Base-by-base conservation (phyloP, 2,113 vertebrate species). In the Chlamydotis undulata region DNA sequence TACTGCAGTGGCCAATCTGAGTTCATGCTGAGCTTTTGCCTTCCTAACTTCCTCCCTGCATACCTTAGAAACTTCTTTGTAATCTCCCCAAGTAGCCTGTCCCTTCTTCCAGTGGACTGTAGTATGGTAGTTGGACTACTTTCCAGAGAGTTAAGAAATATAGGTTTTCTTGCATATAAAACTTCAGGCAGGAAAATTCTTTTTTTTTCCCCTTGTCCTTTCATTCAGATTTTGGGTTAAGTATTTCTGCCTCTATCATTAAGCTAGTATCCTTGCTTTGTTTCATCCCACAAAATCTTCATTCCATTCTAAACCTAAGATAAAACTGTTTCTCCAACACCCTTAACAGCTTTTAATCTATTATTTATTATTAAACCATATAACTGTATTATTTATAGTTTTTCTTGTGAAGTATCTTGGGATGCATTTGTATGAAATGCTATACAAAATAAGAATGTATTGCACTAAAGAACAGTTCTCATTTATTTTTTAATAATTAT, bases 401-500 rank as follows among this genome's bases (percentile, higher is more conserved):
- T 93, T 94, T 82, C 71, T 81, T 87, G 49, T 81, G 76, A 78
- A 78, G 61, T 67, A 57, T 81, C 85, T 90, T 78, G 95, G 71
- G 88, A 92, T 56, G 49, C 22, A 90, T 92, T 95, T 95, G 26
- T 87, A 89, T 75, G 79, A 90, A 90, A 82, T 64, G 49, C 56
- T 89, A 84, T 86, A 86, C 68, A 92, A 92, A 94, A 90, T 81
- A 93, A 93, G 95, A 93, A 50, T 78, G 64, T 78, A 76, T 81
- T 81, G 68, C 90, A 64, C 85, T 71, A 70, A 95, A 95, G 93
- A 95, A 77, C 68, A 68, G 85, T 71, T 70, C 92, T 95, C 90
- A 96, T 96, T 96, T 97, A 95, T 94, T 93, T 96, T 95, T 97
- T 92, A 96, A 93, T 94, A 95, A 97, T 94, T 95, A 94, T 89